Evolutionary conservation across 1,140 invertebrate species (phyloP).

Genomic region (Chrysoperla carnea): DNA sequence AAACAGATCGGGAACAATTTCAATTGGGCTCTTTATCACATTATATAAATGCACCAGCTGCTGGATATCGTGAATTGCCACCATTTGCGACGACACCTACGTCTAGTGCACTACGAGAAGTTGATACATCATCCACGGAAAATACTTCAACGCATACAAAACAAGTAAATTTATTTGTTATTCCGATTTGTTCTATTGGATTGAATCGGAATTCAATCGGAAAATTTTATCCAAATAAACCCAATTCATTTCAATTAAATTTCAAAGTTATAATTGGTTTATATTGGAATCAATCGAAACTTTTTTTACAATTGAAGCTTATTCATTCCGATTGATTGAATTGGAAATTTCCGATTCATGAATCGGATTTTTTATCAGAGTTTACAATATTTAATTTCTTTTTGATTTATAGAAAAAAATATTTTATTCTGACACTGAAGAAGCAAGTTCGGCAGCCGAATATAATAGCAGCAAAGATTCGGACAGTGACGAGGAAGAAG

Average conservation of each 20-base stretch:
- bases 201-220: no score
- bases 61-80: constrained; percentile 79
- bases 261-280: no score
- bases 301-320: no score
- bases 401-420: background rate
- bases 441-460: constrained; percentile 9
- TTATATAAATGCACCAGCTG: constrained; percentile 70
- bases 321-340: no score
- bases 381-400: background rate
- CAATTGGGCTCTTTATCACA: constrained; percentile 93
- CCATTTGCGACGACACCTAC: constrained; percentile 62
- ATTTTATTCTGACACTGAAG: constrained; percentile 6
- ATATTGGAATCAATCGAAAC: no score
- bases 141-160: background rate
- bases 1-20: constrained; percentile 59
- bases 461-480: constrained; percentile 5
- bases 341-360: no score
- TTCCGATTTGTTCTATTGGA: no score
- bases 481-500: background rate
- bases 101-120: constrained; percentile 61
- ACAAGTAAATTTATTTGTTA: background rate
- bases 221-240: no score
- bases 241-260: no score
- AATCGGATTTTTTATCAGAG: no score
- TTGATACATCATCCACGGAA: constrained; percentile 30